Conservation (phyloP, 2,888 invertebrate species). For the Molanna angustata region DNA sequence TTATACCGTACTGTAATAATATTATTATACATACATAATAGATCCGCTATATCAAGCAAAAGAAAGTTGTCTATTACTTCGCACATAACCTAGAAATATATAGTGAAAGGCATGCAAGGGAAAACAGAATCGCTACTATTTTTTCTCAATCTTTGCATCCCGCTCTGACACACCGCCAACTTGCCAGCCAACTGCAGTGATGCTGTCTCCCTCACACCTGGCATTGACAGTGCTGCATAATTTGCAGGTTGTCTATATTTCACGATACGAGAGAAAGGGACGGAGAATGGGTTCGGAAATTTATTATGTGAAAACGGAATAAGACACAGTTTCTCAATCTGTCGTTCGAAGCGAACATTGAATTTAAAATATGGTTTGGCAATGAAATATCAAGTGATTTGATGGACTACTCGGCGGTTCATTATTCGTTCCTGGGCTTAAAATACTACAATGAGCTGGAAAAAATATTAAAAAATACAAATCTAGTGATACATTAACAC, state of each 20-base stretch:
- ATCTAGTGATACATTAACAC: too few relatives aligned
- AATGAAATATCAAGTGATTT: too few relatives aligned
- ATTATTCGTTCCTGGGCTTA: too few relatives aligned
- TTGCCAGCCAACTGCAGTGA: background rate
- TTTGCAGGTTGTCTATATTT: background rate
- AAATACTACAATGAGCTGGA: too few relatives aligned
- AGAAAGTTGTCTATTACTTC: slow-evolving; percentile 13
- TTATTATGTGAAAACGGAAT: background rate
- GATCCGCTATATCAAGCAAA: too few relatives aligned
- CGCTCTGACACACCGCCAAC: slow-evolving; percentile 4
- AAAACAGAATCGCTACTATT: slow-evolving; percentile 7
- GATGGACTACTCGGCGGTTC: too few relatives aligned
- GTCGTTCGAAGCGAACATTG: too few relatives aligned
- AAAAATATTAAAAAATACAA: too few relatives aligned
- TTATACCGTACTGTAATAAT: too few relatives aligned
- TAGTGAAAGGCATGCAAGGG: slow-evolving; percentile 17
- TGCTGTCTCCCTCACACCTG: background rate
- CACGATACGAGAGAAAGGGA: too few relatives aligned
- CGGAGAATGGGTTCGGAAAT: background rate
- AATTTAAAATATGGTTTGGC: too few relatives aligned
- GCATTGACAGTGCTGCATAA: background rate
- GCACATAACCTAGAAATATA: slow-evolving; percentile 20
- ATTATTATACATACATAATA: too few relatives aligned
- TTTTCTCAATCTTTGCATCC: slow-evolving; percentile 2
- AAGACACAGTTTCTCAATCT: background rate